Evolutionary conservation across 1,140 invertebrate genomes (phyloP), one percentile per base, ranked within the genome.

Genomic region (Dreissena rostriformis): DNA sequence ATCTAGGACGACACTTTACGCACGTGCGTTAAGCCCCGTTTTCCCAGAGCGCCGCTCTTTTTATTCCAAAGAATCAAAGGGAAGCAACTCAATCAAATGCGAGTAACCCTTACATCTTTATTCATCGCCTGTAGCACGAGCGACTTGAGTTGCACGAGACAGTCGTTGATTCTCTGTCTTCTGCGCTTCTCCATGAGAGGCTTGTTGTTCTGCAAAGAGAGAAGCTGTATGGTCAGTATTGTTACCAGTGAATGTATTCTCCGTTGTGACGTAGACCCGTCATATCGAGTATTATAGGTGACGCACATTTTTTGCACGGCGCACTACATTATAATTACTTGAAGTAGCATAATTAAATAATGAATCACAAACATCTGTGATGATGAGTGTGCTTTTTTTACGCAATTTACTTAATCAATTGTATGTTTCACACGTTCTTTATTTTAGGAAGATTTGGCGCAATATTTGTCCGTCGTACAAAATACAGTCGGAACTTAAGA

Each of bases 121-220:
- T 97, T 96, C 95, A 96, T 96, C 0, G 96, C 96, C 89, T 97
- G 97, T 88, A 97, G 92, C 19, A 98, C 96, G 1, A 98, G 94
- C 53, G 96, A 96, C 92, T 98, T 98, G 55, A 98, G 94, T 88
- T 98, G 97, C 82, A 97, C 96, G n/a, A 98, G 94, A 88, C 97
- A 97, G 85, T 96, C 95, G 94, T 98, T 98, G 85, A 98, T 98
- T 86, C 97, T 94, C 52, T 97, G 97, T 65, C 97, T 94, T 82
- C 97, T 93, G 84, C 97, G 95, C 92, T 98, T 98, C 92, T 98
- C 97, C 97, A 98, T 97, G 78, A 98, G 96, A 6, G 97, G 97
- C 93, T 98, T 98, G 90, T 97, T 97, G 53, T 96, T 97, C 97
- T 98, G 95, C 75, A 95, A 96, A 39, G 76, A 73, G 66, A 24